Percentiles rank a stretch among this genome's conserved stretches.
These are phyloP conservation scores for Hypotaenidia okinawae DNA, from an alignment of 2,797 vertebrate genomes.

Conservation along the genomic window DNA sequence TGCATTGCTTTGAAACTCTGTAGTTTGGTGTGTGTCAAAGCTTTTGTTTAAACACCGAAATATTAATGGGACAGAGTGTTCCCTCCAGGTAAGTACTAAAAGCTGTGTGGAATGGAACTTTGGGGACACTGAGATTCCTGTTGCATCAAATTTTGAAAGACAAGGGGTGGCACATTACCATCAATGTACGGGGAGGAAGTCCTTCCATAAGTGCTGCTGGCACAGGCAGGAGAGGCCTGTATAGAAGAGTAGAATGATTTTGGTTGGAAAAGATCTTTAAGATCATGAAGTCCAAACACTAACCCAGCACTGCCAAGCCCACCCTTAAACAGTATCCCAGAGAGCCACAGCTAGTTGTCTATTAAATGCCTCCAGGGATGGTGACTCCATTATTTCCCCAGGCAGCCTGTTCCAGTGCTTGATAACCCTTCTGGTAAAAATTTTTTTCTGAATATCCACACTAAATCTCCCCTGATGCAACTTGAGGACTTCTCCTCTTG, in stretches of 20 bases:
- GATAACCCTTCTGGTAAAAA: too few relatives aligned
- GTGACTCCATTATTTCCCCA: too few relatives aligned
- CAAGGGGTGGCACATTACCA: not conserved
- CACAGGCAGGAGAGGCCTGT: not conserved
- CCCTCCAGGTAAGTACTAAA: not conserved
- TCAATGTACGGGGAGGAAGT: rapidly evolving
- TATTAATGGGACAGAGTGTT: not conserved
- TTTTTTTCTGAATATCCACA: too few relatives aligned
- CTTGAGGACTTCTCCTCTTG: too few relatives aligned
- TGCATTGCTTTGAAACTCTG: not conserved
- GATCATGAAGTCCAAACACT: too few relatives aligned
- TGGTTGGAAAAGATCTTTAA: too few relatives aligned
- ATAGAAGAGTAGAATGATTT: not conserved
- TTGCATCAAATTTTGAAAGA: not conserved
- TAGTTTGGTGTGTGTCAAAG: not conserved
- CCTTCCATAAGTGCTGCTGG: not conserved
- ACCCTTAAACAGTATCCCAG: too few relatives aligned
- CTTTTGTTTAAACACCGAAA: not conserved
- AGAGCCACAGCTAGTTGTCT: too few relatives aligned
- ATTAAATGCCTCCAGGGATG: too few relatives aligned
- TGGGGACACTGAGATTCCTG: not conserved
- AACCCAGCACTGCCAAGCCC: too few relatives aligned
- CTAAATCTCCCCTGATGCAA: too few relatives aligned
- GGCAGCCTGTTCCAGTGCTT: too few relatives aligned
- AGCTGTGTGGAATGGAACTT: not conserved